phyloP scores from a whole-genome alignment of 92 coral and sea anemone species.

The Palythoa grandiflora region DNA sequence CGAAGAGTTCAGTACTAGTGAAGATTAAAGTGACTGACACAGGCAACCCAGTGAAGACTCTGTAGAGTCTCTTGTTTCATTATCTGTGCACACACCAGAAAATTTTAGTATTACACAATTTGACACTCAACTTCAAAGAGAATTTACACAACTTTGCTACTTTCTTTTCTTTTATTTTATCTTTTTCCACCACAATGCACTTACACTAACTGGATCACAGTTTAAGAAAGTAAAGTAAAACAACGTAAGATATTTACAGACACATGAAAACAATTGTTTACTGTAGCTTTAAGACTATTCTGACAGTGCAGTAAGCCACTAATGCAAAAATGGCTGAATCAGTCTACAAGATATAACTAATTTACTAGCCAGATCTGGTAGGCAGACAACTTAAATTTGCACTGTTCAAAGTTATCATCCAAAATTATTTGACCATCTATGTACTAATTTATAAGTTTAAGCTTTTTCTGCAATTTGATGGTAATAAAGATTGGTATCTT shows the following conservation, averaged over 20 bases:
- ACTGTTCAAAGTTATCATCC: too few species aligned
- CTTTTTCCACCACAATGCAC: conserved; percentile 1
- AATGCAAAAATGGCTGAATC: not conserved
- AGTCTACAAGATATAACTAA: not conserved
- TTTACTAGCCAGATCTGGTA: not conserved
- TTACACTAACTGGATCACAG: not conserved
- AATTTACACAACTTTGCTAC: not conserved
- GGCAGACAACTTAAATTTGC: not conserved
- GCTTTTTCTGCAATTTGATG: too few species aligned
- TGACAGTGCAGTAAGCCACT: not conserved
- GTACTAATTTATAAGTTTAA: too few species aligned
- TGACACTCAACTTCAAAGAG: not conserved
- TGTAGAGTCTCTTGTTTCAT: too few species aligned
- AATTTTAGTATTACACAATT: not conserved
- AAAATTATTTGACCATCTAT: too few species aligned
- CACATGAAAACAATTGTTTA: not conserved
- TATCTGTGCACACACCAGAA: not conserved
- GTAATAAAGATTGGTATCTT: too few species aligned
- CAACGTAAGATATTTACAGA: conserved; percentile 15
- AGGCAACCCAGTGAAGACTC: too few species aligned
- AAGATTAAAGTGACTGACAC: too few species aligned
- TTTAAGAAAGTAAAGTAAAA: not conserved
- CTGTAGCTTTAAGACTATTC: not conserved
- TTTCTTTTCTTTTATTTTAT: not conserved
- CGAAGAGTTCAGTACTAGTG: too few species aligned